Percentiles rank a stretch among this genome's conserved stretches.
Conservation (phyloP, 2,797 vertebrate genomes). For the Sternarchorhynchus goeldii region DNA sequence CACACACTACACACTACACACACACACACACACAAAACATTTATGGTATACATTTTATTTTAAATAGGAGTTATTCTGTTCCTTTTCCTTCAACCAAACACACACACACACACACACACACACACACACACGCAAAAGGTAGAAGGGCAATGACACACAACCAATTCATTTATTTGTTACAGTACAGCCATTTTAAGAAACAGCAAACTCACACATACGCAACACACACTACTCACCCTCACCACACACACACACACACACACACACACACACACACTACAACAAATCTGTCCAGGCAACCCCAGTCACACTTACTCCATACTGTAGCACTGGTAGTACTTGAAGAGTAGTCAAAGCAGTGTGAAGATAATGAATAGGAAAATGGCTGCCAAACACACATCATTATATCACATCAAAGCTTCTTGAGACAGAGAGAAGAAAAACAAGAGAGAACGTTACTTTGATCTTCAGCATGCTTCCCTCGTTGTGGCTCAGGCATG, state of each 20-base stretch:
- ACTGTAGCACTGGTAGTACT: not conserved
- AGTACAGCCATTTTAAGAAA: no score
- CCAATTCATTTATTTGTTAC: no score
- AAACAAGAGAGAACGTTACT: slow-evolving; percentile 11
- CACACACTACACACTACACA: no score
- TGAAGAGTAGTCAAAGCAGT: not conserved
- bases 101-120: no score
- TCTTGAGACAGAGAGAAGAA: slow-evolving; percentile 19
- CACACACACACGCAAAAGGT: no score
- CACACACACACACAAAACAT: no score
- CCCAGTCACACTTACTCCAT: not conserved
- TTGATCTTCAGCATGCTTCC: slow-evolving; percentile 22
- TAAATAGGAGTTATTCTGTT: not conserved
- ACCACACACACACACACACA: slow-evolving; percentile 30
- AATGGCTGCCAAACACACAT: slow-evolving; percentile 19
- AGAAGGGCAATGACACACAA: no score
- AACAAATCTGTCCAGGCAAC: slow-evolving; percentile 8
- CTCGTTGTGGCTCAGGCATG: slow-evolving; percentile 26
- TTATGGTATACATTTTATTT: no score
- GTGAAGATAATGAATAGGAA: slow-evolving; percentile 22
- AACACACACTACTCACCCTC: slow-evolving; percentile 27
- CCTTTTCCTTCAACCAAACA: not conserved
- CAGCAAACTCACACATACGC: slow-evolving; percentile 7
- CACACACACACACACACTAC: slow-evolving; percentile 12
- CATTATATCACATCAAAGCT: slow-evolving; percentile 44